phyloP scores from a whole-genome alignment of 2,888 invertebrate genomes.

The Cataglyphis altisquamis region DNA sequence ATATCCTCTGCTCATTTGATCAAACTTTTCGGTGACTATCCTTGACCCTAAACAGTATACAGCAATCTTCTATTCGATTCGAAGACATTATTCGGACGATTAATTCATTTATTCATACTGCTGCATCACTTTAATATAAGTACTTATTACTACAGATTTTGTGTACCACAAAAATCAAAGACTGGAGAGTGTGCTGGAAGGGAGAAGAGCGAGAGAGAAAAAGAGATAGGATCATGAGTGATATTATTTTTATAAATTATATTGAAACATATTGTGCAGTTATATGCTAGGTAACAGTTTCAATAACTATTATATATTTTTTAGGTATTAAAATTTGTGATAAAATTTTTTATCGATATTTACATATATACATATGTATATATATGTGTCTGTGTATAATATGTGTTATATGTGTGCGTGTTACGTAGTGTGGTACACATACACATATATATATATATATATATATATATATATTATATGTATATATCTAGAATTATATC shows the following conservation, averaged over 20 bases:
- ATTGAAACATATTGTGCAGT: constrained; percentile 18
- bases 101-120: neutral
- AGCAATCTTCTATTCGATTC: neutral
- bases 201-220: neutral
- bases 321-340: neutral
- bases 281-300: constrained; percentile 13
- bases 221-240: neutral
- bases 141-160: constrained; percentile 8
- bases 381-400: too few species aligned
- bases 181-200: neutral
- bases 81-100: neutral
- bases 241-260: constrained; percentile 45
- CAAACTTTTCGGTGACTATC: constrained; percentile 17
- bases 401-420: too few species aligned
- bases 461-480: neutral
- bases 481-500: neutral
- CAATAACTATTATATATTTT: constrained; percentile 10
- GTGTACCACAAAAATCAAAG: neutral
- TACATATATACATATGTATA: neutral
- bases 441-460: too few species aligned
- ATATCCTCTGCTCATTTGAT: neutral
- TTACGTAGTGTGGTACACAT: too few species aligned
- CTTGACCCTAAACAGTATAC: constrained; percentile 44
- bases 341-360: constrained; percentile 3
- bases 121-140: neutral